A percentile compares a stretch with the other conserved stretches of the same genome.
Conservation (phyloP, 2,797 vertebrate genomes). For the Anguilla megastoma region DNA sequence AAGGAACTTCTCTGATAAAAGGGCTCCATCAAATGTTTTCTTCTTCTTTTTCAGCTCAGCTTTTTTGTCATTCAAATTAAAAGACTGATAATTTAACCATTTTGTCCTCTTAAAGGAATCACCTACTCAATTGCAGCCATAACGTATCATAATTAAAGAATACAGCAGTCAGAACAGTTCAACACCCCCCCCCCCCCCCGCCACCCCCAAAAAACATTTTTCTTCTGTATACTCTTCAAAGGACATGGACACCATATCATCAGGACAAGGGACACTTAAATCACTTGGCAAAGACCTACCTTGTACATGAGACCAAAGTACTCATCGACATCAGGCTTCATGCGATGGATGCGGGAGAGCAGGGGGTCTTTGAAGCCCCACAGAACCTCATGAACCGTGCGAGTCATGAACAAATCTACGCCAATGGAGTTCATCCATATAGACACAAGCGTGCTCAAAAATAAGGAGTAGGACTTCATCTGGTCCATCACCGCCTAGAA, state of each 20-base stretch:
- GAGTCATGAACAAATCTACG: conserved; percentile 65
- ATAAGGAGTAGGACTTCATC: conserved; percentile 69
- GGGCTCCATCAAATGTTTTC: not conserved
- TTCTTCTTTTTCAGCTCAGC: not conserved
- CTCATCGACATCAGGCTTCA: conserved; percentile 74
- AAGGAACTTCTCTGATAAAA: not conserved
- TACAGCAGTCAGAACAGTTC: not conserved
- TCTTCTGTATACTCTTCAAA: not conserved
- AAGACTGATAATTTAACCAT: too few species aligned
- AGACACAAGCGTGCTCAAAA: conserved; percentile 61
- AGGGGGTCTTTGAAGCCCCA: conserved; percentile 81
- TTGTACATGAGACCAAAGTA: conserved; percentile 81
- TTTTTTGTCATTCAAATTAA: not conserved
- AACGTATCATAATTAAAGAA: too few species aligned
- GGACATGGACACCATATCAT: not conserved
- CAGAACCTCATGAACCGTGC: conserved; percentile 73
- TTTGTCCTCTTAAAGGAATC: not conserved
- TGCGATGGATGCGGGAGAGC: conserved; percentile 61
- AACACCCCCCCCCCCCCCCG: not conserved
- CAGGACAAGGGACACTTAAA: too few species aligned
- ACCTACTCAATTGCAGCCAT: not conserved
- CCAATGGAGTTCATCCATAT: conserved; percentile 63
- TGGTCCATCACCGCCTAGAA: conserved; percentile 73
- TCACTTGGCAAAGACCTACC: conserved; percentile 54
- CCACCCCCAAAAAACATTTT: not conserved